Conservation (phyloP, 2,888 invertebrate genomes). For the Phengaris arion region DNA sequence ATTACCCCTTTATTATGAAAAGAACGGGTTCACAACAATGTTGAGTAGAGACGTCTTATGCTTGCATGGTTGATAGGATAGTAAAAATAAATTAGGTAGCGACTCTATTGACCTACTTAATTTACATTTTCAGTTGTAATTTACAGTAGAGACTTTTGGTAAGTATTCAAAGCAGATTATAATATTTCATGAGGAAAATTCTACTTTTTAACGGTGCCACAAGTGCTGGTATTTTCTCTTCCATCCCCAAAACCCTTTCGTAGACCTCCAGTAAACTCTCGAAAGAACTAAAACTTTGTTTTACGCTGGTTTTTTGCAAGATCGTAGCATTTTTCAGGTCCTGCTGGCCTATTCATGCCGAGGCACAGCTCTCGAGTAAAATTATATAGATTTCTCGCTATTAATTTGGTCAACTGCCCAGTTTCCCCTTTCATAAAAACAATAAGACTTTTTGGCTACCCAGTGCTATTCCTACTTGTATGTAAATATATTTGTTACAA, state of each 20-base stretch:
- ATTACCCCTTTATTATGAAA: conserved; percentile 19
- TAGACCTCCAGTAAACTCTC: no score
- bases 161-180: no score
- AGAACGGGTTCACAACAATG: conserved; percentile 3
- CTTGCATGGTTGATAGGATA: conserved; percentile 4
- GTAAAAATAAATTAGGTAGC: conserved; percentile 4
- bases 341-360: no score
- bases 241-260: no score
- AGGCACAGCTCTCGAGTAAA: no score
- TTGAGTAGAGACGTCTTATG: conserved; percentile 19
- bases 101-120: conserved; percentile 9
- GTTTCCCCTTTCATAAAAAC: not conserved
- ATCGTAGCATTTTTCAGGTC: no score
- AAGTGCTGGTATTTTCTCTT: no score
- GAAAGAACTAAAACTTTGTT: no score
- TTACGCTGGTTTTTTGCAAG: no score
- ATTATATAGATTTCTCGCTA: not conserved
- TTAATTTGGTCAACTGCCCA: not conserved
- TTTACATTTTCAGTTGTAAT: no score
- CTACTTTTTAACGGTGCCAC: no score
- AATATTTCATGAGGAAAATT: no score
- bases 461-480: not conserved
- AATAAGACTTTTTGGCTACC: not conserved
- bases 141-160: not conserved
- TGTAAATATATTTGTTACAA: conserved; percentile 6